Evolutionary conservation across 2,797 vertebrate genomes (phyloP).

Genomic region (Channa striata): DNA sequence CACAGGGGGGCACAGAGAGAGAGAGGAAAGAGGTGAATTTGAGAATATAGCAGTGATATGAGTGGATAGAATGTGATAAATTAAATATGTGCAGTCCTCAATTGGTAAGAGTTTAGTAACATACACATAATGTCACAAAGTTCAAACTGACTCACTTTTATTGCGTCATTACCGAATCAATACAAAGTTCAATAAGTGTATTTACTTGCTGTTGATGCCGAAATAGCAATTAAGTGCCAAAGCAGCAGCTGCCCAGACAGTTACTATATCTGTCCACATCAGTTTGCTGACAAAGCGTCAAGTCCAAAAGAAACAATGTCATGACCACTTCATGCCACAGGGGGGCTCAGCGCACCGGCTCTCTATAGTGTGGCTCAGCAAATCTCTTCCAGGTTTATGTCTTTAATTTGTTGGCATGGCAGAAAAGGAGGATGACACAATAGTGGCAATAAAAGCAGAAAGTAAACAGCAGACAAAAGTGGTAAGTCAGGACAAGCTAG

Average conservation of each 20-base stretch:
- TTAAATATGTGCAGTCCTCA: not conserved
- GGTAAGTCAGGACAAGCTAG: not conserved
- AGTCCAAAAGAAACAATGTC: conserved; percentile 22
- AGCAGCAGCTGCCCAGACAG: conserved; percentile 23
- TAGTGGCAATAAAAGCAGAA: conserved; percentile 11
- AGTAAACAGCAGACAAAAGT: not conserved
- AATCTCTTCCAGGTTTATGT: conserved; percentile 47
- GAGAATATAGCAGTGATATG: no score
- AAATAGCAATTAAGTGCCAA: conserved; percentile 9
- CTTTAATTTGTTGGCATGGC: conserved; percentile 72
- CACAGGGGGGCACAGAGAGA: conserved; percentile 28
- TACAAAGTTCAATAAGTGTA: not conserved
- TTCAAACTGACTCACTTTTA: not conserved
- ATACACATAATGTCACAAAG: no score
- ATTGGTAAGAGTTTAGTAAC: not conserved
- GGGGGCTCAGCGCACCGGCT: conserved; percentile 72
- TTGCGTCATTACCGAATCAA: not conserved
- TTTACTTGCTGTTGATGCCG: not conserved
- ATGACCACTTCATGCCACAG: conserved; percentile 65
- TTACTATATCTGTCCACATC: conserved; percentile 34
- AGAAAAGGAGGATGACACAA: conserved; percentile 43
- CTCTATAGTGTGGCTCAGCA: not conserved
- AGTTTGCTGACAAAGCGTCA: conserved; percentile 67
- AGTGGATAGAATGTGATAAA: conserved; percentile 1
- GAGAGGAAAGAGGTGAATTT: conserved; percentile 8